Evolutionary conservation across 1,140 invertebrate genomes (phyloP).

Genomic region (Drepana arcuata): DNA sequence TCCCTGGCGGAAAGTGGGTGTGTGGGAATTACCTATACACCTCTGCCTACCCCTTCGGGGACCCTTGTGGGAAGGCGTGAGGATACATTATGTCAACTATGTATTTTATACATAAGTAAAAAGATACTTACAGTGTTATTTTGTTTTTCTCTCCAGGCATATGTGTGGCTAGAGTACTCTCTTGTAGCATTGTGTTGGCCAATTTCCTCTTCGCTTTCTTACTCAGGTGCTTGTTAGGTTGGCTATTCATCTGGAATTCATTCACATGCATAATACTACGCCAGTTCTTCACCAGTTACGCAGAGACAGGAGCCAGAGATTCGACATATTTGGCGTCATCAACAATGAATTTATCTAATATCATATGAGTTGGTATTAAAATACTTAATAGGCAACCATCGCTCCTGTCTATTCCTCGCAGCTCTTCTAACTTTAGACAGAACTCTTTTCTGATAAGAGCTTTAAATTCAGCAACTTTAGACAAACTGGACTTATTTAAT

Average conservation of each 20-base stretch:
- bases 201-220: slow-evolving; percentile 53
- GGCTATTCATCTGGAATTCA: slow-evolving; percentile 30
- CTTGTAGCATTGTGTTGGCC: slow-evolving; percentile 34
- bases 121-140: slow-evolving; percentile 26
- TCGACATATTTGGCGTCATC: neutral
- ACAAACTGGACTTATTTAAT: no score
- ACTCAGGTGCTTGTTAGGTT: slow-evolving; percentile 45
- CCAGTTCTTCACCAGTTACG: no score
- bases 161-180: slow-evolving; percentile 35
- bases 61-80: neutral
- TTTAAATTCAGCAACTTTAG: no score
- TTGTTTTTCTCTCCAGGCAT: slow-evolving; percentile 47
- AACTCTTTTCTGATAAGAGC: no score
- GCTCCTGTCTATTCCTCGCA: no score
- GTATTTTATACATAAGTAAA: neutral
- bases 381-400: no score
- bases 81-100: neutral
- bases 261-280: no score
- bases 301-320: no score
- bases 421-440: neutral
- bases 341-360: neutral
- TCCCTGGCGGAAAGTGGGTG: neutral
- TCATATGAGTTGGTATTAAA: neutral
- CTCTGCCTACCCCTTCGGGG: neutral
- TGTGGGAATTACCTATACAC: neutral